Base-by-base conservation (phyloP, 2,797 vertebrate species). In the Gadopsis marmoratus region DNA sequence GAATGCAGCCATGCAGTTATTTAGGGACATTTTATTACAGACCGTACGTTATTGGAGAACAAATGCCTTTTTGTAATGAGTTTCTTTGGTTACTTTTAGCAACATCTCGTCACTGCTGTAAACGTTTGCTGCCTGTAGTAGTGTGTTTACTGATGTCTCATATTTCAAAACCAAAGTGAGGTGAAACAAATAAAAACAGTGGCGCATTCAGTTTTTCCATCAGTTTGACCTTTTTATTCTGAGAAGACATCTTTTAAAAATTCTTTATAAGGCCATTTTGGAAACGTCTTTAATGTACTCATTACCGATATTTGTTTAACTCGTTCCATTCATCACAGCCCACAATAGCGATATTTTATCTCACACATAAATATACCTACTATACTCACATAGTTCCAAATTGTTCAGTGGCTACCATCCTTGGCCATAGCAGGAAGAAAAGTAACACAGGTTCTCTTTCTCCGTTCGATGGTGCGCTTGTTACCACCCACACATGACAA, bases 181-280 rank as follows among this genome's bases (percentile, higher is more conserved):
- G 1, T 82, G 23, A 74, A 85, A 65, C 21, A 74, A 77, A 81
- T 51, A 12, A 73, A 58, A 41, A 19, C 7, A 13, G 26, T 10
- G 23, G 86, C 51, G 16, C 74, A 10, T 21, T 26, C 10, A 19
- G 19, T 71, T 79, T 51, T 85, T 74, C 6, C n/a, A 78, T 92
- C 85, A 87, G 75, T 92, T 90, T 89, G 88, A 94, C 91, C 91
- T 92, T 93, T 92, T 93, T 94, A 94, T 94, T 95, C 82, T 88
- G 86, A 92, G 91, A 93, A 92, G 89, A 93, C 87, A 90, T 93
- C 88, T 90, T 92, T 93, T 89, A 92, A 94, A 95, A 95, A 94
- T 77, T 93, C 90, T 90, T 92, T 89, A 81, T 95, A 95, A 95
- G 95, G 94, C 95, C 93, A 91, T 95, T 93, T 93, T 94, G 94